Base-by-base conservation (phyloP, 2,113 vertebrate species). In the Tor tambroides region DNA sequence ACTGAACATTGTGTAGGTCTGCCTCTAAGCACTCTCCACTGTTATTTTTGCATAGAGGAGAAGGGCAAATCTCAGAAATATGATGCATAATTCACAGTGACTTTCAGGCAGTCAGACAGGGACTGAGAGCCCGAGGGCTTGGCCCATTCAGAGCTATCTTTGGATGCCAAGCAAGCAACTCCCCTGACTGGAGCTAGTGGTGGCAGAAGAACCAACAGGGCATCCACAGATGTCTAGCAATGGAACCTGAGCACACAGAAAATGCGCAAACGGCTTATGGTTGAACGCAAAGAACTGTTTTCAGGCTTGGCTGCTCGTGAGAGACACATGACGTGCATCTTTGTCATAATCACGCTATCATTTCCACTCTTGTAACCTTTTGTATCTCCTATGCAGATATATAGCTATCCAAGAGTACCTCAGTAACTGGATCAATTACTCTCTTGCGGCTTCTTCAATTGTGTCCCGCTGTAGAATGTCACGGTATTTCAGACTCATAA, bases 111-210 rank as follows among this genome's bases (percentile, higher is more conserved):
- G 75, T 35, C 81, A 83, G 26, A 17, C 61, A 69, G 75, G 85
- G 85, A 54, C 46, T 80, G 30, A 51, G 74, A 79, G 85, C 85
- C 76, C 4, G 61, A 56, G 85, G 85, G 61, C 30, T 78, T 69
- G 76, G 76, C 54, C 65, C 46, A 80, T 85, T 71, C 49, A 75
- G 83, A 76, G 85, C 80, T 87, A 84, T 80, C 85, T 87, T 86
- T 81, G 43, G 85, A 89, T 21, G 46, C 46, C 72, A 76, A 72
- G 76, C 76, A 78, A 76, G 74, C 74, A 32, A 19, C 74, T 71
- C 35, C 30, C 23, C 75, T 54, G 74, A 83, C 85, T 71, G 49
- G 80, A 75, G 82, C 85, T 85, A 77, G 84, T 76, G 76, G 63
- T 84, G 81, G 30, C 30, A 72, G 35, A 82, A 72, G 77, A 56